phyloP scores from a whole-genome alignment of 1,140 invertebrate genomes.

The Melitaea cinxia region DNA sequence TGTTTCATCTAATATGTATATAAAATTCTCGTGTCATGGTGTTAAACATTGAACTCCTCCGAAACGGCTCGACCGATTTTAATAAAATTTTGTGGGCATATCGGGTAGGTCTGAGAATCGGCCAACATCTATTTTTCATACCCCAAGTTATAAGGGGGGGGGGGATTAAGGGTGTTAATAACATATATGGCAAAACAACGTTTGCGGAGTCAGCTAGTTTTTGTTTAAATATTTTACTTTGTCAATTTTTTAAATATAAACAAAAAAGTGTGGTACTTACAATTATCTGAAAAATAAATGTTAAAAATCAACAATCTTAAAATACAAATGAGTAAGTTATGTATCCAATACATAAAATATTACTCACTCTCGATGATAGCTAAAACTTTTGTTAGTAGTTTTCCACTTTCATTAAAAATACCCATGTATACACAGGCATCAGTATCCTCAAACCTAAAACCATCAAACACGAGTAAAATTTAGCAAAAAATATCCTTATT shows the following conservation, averaged over 20 bases:
- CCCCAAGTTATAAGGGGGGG: too few relatives aligned
- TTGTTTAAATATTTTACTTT: too few relatives aligned
- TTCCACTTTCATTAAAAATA: conserved; percentile 43
- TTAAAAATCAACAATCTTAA: neutral
- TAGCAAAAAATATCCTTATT: too few relatives aligned
- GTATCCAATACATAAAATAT: neutral
- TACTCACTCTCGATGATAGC: conserved; percentile 62
- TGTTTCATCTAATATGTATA: neutral
- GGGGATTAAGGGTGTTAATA: too few relatives aligned
- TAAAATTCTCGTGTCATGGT: too few relatives aligned
- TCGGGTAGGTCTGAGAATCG: too few relatives aligned
- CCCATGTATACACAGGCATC: conserved; percentile 57
- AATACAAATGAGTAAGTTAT: neutral
- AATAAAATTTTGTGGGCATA: too few relatives aligned
- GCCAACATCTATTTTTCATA: too few relatives aligned
- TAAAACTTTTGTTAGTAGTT: conserved; percentile 43
- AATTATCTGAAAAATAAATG: conserved; percentile 30
- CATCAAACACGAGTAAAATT: neutral
- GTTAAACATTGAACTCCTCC: too few relatives aligned
- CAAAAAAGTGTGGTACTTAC: conserved; percentile 16
- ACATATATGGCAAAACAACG: too few relatives aligned
- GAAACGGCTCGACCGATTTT: too few relatives aligned
- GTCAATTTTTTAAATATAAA: neutral
- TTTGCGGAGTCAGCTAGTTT: too few relatives aligned
- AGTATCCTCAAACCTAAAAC: conserved; percentile 49